A percentile compares a stretch with the other conserved stretches of the same genome.
These are phyloP conservation scores for Bubo bubo DNA, from an alignment of 2,113 vertebrate genomes.

Conservation along the genomic window DNA sequence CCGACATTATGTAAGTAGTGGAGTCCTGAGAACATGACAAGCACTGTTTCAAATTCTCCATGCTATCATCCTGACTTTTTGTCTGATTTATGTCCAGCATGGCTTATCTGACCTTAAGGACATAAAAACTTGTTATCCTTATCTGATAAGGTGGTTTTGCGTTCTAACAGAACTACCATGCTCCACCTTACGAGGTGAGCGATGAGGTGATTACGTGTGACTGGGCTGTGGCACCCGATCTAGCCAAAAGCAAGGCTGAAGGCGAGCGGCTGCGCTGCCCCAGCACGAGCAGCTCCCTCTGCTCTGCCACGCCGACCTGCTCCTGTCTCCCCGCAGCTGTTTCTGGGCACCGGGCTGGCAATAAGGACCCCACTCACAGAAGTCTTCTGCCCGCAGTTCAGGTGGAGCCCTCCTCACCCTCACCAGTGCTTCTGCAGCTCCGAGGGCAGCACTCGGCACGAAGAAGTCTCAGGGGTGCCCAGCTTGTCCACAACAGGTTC, in stretches of 20 bases:
- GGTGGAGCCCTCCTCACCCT: neutral
- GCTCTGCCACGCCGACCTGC: neutral
- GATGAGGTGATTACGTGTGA: accelerated
- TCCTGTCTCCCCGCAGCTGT: neutral
- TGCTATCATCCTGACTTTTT: neutral
- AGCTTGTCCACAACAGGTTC: no score
- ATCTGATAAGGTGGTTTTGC: neutral
- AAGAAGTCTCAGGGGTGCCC: neutral
- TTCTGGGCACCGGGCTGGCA: accelerated
- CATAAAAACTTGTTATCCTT: neutral
- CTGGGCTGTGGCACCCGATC: neutral
- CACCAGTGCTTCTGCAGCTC: neutral
- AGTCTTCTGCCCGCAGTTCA: accelerated
- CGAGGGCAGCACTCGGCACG: neutral
- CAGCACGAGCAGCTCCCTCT: neutral
- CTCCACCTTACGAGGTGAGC: neutral
- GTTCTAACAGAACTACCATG: neutral
- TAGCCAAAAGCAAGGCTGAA: neutral
- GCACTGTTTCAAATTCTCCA: neutral
- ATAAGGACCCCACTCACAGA: neutral
- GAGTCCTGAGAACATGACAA: neutral
- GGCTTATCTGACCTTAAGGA: neutral
- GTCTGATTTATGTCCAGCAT: neutral
- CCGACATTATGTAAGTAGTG: neutral
- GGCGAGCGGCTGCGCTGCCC: accelerated